Conservation (phyloP, 2,888 invertebrate genomes). For the Oscheius onirici region DNA sequence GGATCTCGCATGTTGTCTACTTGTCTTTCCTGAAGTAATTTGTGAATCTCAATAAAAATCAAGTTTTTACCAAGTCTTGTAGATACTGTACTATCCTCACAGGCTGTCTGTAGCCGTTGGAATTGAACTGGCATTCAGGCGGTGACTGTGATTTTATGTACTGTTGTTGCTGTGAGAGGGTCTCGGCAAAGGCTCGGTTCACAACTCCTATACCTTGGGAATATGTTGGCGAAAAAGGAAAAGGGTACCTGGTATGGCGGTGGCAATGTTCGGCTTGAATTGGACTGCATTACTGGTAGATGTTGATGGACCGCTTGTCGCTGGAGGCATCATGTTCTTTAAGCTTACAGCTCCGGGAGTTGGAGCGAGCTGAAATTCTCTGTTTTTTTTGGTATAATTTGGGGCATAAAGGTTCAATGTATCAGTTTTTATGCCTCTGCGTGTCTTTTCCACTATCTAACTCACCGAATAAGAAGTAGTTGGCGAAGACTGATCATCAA, state of each 20-base stretch:
- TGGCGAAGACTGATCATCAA: conserved; percentile 29
- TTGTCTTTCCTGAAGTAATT: conserved; percentile 40
- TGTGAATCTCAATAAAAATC: background rate
- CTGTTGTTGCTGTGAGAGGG: conserved; percentile 33
- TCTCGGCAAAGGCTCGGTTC: conserved; percentile 50
- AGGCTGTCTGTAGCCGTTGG: conserved; percentile 4
- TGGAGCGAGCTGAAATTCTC: conserved; percentile 34
- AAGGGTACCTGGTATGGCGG: conserved; percentile 14
- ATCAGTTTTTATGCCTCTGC: background rate
- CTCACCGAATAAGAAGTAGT: conserved; percentile 20
- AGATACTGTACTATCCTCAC: conserved; percentile 41
- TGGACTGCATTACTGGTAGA: background rate
- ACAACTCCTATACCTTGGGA: conserved; percentile 36
- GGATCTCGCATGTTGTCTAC: conserved; percentile 58
- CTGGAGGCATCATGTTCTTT: background rate
- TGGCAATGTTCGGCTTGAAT: background rate
- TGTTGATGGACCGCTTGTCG: conserved; percentile 1
- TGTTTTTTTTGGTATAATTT: no score
- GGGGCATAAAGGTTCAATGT: conserved; percentile 1
- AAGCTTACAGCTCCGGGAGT: conserved; percentile 24
- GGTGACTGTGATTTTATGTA: conserved; percentile 23
- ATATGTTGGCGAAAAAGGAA: background rate
- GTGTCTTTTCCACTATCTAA: no score
- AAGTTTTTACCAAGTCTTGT: conserved; percentile 36
- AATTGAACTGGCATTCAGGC: conserved; percentile 1